Evolutionary conservation across 2,113 vertebrate species (phyloP).

Genomic region (Lepisosteus osseus): DNA sequence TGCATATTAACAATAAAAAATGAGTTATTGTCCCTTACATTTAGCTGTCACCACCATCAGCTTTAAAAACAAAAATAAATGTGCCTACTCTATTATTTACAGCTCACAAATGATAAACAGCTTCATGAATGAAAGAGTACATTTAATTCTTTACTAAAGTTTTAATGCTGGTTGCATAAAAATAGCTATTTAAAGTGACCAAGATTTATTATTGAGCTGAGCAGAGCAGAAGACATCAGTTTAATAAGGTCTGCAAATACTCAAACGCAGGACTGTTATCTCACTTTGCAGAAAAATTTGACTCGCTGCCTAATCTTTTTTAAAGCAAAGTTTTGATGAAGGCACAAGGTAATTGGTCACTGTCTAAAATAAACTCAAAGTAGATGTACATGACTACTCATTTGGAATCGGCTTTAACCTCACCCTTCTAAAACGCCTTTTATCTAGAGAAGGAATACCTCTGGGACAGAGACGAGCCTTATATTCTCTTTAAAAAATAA

Average conservation of each 20-base stretch:
- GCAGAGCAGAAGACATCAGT: constrained; percentile 7
- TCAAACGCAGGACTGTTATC: not conserved
- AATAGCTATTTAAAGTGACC: constrained; percentile 24
- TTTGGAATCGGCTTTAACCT: no score
- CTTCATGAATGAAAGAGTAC: constrained; percentile 28
- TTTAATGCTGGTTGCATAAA: constrained; percentile 25
- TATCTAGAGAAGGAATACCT: no score
- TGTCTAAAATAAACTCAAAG: not conserved
- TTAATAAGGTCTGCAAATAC: constrained; percentile 9
- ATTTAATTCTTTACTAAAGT: constrained; percentile 20
- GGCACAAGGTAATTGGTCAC: not conserved
- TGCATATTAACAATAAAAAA: constrained; percentile 33
- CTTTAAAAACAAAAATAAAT: constrained; percentile 26
- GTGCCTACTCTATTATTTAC: constrained; percentile 32
- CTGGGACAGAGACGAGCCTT: no score
- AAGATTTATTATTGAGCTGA: constrained; percentile 22
- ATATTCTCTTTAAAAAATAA: no score
- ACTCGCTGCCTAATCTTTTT: constrained; percentile 10
- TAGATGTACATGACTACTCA: no score
- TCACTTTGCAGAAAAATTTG: constrained; percentile 14
- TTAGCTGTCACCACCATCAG: constrained; percentile 24
- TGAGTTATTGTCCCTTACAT: constrained; percentile 23
- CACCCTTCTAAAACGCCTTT: no score
- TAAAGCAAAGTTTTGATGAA: not conserved
- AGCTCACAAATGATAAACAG: constrained; percentile 28